Evolutionary conservation across 2,888 invertebrate genomes (phyloP), one percentile per base, ranked within the genome.

Genomic region (Brassicogethes aeneus): DNA sequence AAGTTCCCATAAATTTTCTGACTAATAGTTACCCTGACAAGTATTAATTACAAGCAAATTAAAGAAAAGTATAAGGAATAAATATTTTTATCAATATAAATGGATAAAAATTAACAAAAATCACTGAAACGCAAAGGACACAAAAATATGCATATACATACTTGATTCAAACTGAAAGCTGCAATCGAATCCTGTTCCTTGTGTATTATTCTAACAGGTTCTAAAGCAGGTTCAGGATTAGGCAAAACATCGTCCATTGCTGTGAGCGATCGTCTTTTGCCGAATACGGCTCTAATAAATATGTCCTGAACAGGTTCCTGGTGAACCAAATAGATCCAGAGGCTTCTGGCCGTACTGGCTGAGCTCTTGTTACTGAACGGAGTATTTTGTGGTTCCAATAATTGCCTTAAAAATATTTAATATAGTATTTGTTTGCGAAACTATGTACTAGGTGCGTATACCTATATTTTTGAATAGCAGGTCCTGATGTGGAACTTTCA

Each of bases 101-200:
- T n/a, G n/a, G n/a, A n/a, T n/a, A n/a, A n/a, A n/a, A n/a, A n/a
- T n/a, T n/a, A n/a, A n/a, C n/a, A n/a, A n/a, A n/a, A n/a, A n/a
- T n/a, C n/a, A n/a, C n/a, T n/a, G n/a, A n/a, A n/a, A n/a, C n/a
- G n/a, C n/a, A n/a, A n/a, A n/a, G n/a, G n/a, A n/a, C n/a, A n/a
- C n/a, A n/a, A n/a, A n/a, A n/a, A n/a, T n/a, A n/a, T n/a, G n/a
- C n/a, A n/a, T 14, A 15, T 34, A 40, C 40, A 44, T 61, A 90
- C 93, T 76, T 89, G 86, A 68, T 95, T 96, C 43, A 96, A 77
- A 62, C 96, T 95, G 74, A 99, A 99, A 17, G 97, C 91, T 39
- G 93, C 85, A 54, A 99, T 95, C 41, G 94, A 90, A 68, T 99
- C 99, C 70, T 95, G 95, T 63, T 99, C 99, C 70, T 97, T 96